These are phyloP conservation scores for Buceros bicornis DNA, from an alignment of 2,797 vertebrate species.

Conservation along the genomic window DNA sequence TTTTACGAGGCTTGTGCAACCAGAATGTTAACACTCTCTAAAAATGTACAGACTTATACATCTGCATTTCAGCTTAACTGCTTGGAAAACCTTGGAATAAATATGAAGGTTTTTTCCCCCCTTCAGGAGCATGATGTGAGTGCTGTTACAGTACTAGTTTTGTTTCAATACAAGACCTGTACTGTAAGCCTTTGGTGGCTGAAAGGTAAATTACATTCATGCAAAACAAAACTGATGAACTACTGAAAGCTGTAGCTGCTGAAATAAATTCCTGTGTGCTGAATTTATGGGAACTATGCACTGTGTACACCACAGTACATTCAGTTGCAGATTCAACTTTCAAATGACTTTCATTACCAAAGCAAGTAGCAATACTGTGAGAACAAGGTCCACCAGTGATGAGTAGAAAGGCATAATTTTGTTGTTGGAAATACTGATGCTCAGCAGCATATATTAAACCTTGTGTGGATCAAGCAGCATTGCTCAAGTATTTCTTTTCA, in stretches of 20 bases:
- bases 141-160: conserved; percentile 77
- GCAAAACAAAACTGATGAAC: conserved; percentile 80
- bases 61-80: conserved; percentile 65
- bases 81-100: conserved; percentile 78
- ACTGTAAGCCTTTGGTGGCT: conserved; percentile 75
- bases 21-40: conserved; percentile 53
- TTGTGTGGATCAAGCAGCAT: conserved; percentile 12
- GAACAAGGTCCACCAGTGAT: conserved; percentile 54
- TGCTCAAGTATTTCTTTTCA: conserved; percentile 38
- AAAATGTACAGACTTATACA: conserved; percentile 68
- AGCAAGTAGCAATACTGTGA: conserved; percentile 50
- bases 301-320: conserved; percentile 41
- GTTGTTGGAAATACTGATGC: conserved; percentile 64
- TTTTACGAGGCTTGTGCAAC: conserved; percentile 49
- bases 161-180: conserved; percentile 80
- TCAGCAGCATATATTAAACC: conserved; percentile 32
- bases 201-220: conserved; percentile 79
- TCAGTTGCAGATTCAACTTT: conserved; percentile 70
- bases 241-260: conserved; percentile 76
- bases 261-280: conserved; percentile 78
- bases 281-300: conserved; percentile 69
- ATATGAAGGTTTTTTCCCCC: not conserved
- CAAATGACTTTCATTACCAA: conserved; percentile 28
- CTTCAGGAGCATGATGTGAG: conserved; percentile 74
- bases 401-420: conserved; percentile 48